A percentile compares a stretch with the other conserved stretches of the same genome.
Conservation (phyloP, 2,888 invertebrate species). For the Hyalella azteca region DNA sequence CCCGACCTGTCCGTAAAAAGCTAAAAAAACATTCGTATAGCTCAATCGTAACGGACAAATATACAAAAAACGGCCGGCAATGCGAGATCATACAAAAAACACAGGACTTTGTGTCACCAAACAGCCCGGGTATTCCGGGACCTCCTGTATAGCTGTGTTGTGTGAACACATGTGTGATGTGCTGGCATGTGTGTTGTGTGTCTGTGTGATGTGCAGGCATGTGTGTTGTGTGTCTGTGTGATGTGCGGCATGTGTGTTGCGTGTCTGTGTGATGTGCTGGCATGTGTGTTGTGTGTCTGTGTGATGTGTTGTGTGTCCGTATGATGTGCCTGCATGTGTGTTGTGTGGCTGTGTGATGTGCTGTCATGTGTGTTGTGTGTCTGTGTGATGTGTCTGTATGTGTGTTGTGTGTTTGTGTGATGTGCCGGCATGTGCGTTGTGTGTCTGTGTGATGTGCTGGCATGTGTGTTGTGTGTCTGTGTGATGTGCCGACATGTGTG, state of each 20-base stretch:
- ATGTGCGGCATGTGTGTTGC: background rate
- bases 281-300: no score
- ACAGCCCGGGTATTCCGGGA: no score
- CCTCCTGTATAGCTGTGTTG: background rate
- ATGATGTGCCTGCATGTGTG: no score
- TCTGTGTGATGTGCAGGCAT: background rate
- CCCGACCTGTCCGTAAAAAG: no score
- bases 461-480: background rate
- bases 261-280: no score
- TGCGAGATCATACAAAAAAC: background rate
- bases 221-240: background rate
- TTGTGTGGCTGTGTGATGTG: background rate
- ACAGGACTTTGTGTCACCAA: no score
- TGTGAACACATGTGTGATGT: background rate
- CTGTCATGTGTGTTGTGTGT: background rate
- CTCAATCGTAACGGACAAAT: slow-evolving; percentile 10
- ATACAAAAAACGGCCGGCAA: background rate
- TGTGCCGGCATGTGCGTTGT: background rate
- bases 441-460: background rate
- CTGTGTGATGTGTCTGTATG: background rate
- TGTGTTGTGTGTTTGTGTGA: background rate
- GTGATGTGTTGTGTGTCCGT: no score
- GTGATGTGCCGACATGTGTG: background rate
- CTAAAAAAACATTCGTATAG: background rate
- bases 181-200: background rate